Base-by-base conservation (phyloP, 64 coral and sea anemone species). In the Actinia equina region DNA sequence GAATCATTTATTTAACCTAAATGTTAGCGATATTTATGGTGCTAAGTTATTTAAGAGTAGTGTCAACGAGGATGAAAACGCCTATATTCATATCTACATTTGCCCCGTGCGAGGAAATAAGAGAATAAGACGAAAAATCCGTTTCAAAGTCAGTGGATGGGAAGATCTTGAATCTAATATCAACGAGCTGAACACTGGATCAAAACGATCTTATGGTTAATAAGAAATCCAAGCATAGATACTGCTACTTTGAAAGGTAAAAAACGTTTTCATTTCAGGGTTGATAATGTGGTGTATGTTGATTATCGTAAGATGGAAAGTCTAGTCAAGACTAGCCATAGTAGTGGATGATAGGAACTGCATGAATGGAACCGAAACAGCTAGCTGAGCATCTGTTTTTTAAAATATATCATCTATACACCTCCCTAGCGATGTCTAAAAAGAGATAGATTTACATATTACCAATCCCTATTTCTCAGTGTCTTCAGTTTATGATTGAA, bases 61-160 rank as follows among this genome's bases (percentile, higher is more conserved):
- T 22, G 63, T 70, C 27, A 63, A 79, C 0, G 90, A 26, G 27
- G 89, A 92, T 42, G 52, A 49, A n/a, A 71, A 69, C 26, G 87
- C 89, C 7, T 98, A 94, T 92, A 89, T 98, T 84, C 96, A 98
- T 43, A 60, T 98, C 22, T 98, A 89, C 88, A 81, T 88, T 19
- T 98, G 93, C 77, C 96, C 89, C 12, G 5, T 87, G 41, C 77
- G 43, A 85, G 88, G 94, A 92, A 92, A 88, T 58, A 61, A 92
- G 81, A 83, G 96, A 88, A 64, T 71, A 46, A 22, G 71, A 15
- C 64, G 53, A 67, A 90, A 86, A 83, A 74, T 90, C 1, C 93
- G 87, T 53, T 98, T 94, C 87, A 89, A 79, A 82, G 87, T 98
- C 17, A n/a, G 71, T 20, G 84, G 82, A 7, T 89, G 62, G 52